These are phyloP conservation scores for Alligator mississippiensis DNA, from an alignment of 2,113 vertebrate species.

Conservation along the genomic window DNA sequence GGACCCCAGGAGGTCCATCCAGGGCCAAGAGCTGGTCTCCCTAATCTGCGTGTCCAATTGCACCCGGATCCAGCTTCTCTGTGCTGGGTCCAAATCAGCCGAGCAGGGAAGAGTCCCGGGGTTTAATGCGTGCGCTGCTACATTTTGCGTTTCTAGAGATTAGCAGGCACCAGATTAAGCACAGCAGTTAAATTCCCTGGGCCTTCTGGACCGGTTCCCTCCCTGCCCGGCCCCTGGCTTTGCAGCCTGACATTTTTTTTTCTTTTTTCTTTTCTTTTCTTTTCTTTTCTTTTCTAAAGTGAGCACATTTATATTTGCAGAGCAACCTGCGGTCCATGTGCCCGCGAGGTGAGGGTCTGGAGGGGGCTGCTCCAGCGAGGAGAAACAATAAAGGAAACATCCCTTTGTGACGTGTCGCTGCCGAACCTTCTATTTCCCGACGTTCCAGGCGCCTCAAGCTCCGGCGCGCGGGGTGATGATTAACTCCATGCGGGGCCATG, in stretches of 20 bases:
- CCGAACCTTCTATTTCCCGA: constrained; percentile 33
- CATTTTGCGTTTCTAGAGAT: too few relatives aligned
- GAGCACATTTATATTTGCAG: constrained; percentile 29
- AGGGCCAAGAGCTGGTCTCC: too few relatives aligned
- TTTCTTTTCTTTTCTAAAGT: too few relatives aligned
- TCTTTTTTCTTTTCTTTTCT: neutral
- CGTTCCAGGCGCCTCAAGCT: neutral
- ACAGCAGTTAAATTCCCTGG: too few relatives aligned
- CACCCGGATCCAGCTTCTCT: neutral
- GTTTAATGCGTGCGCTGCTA: too few relatives aligned
- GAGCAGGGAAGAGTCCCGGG: neutral
- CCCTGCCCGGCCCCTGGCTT: neutral
- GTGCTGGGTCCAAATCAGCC: neutral
- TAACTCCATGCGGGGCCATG: neutral
- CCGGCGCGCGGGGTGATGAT: neutral
- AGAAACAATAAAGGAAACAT: neutral
- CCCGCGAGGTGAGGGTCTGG: constrained; percentile 46
- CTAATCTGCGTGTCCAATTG: too few relatives aligned
- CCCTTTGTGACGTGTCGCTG: constrained; percentile 21
- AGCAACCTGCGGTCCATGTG: constrained; percentile 66
- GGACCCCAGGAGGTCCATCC: too few relatives aligned
- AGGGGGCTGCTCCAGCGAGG: neutral
- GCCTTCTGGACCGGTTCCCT: neutral
- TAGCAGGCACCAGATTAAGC: too few relatives aligned
- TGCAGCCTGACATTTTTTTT: neutral